Conservation (phyloP, 2,113 vertebrate genomes). For the Burhinus bistriatus region DNA sequence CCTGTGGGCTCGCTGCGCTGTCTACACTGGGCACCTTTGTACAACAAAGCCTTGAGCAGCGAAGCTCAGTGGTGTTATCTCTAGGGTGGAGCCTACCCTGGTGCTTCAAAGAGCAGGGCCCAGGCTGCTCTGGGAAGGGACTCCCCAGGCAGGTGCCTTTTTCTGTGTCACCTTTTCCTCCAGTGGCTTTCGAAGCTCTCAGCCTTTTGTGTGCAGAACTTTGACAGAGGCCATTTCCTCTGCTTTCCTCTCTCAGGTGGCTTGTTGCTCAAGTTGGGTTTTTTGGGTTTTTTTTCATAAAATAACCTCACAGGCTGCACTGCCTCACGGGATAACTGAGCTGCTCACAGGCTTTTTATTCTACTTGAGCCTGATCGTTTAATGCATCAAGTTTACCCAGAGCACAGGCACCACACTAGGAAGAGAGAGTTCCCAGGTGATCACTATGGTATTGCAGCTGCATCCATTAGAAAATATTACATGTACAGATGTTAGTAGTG, state of each 20-base stretch:
- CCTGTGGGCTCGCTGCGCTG: fast-evolving
- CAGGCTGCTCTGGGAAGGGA: neutral
- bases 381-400: neutral
- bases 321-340: neutral
- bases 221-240: neutral
- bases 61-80: neutral
- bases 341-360: neutral
- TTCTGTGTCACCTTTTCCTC: neutral
- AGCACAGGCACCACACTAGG: neutral
- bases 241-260: neutral
- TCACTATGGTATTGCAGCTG: neutral
- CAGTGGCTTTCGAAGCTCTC: neutral
- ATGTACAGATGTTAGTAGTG: neutral
- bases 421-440: neutral
- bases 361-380: neutral
- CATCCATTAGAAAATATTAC: neutral
- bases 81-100: neutral
- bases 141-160: neutral
- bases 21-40: neutral
- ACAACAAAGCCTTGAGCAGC: neutral
- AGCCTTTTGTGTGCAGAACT: neutral
- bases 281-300: neutral
- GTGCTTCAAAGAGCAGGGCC: neutral
- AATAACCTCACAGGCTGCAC: neutral
- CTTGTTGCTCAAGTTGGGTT: neutral